Conservation (phyloP, 2,797 vertebrate genomes). For the Balearica regulorum region DNA sequence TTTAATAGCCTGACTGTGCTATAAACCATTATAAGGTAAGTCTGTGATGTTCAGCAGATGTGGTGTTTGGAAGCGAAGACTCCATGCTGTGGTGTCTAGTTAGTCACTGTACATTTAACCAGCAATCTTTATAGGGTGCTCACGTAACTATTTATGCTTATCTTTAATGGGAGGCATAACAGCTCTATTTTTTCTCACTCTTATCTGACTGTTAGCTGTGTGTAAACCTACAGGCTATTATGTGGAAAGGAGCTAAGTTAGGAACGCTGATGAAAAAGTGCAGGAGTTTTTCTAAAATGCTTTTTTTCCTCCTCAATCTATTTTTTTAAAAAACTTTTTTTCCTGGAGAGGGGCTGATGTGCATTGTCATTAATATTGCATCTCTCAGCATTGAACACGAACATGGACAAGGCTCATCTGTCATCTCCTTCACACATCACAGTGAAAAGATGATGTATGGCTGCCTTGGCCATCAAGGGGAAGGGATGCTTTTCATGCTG, state of each 20-base stretch:
- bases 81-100: background rate
- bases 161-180: background rate
- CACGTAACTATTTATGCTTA: background rate
- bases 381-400: background rate
- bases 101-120: constrained; percentile 19
- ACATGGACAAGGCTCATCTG: constrained; percentile 4
- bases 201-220: background rate
- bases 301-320: background rate
- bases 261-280: background rate
- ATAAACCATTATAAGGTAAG: background rate
- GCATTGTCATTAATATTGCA: background rate
- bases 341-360: background rate
- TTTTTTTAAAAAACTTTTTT: background rate
- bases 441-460: background rate
- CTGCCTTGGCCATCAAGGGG: background rate
- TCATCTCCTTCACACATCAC: background rate
- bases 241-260: background rate
- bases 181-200: background rate
- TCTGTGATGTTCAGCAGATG: background rate
- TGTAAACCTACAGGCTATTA: background rate
- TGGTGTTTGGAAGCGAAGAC: background rate
- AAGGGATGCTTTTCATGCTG: background rate
- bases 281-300: background rate
- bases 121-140: background rate
- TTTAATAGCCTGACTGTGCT: background rate